Base-by-base conservation (phyloP, 2,888 invertebrate species). In the Xanthia icteritia region DNA sequence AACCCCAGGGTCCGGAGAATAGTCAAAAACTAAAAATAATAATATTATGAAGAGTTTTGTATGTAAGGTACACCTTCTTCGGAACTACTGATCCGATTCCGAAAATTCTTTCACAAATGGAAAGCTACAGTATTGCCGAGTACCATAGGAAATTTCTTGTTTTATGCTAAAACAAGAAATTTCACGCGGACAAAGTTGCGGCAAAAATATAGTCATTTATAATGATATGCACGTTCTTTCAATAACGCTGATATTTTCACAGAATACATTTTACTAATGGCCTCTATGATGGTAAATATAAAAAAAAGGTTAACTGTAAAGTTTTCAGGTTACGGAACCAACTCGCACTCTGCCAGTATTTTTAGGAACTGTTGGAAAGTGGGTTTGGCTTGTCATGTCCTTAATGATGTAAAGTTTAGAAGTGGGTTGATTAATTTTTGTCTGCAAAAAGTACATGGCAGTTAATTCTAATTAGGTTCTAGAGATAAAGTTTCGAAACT, bases 371-470 rank as follows among this genome's bases (percentile, higher is more conserved):
- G 39, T 54, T 42, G 27, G 23, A 56, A 79, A 60, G 6, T 65
- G 65, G 54, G 39, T 78, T 78, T 71, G 36, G 72, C 66, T 69
- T 63, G 67, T 88, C 67, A 81, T 69, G 71, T 31, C 70, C 76
- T 56, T 83, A 83, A 83, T 74, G 64, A 71, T 60, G 60, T 70
- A 39, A 76, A 76, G 60, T 83, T 82, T 9, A 36, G n/a, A 86
- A 74, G 72, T 56, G 36, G 42, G 77, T 64, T 85, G 54, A 71
- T 86, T 79, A 75, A 70, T 70, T 78, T 83, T 78, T 79, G 31
- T n/a, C 45, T 65, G 60, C 20, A 79, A 56, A 68, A 27, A 56
- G 58, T 56, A 31, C 15, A 20, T 4, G n/a, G 2, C 23, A 36
- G 58, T 65, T 0, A n/a, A 82, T 76, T 54, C 15, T 79, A 65